Conservation (phyloP, 1,140 invertebrate genomes). For the Pseudomyrmex concolor region DNA sequence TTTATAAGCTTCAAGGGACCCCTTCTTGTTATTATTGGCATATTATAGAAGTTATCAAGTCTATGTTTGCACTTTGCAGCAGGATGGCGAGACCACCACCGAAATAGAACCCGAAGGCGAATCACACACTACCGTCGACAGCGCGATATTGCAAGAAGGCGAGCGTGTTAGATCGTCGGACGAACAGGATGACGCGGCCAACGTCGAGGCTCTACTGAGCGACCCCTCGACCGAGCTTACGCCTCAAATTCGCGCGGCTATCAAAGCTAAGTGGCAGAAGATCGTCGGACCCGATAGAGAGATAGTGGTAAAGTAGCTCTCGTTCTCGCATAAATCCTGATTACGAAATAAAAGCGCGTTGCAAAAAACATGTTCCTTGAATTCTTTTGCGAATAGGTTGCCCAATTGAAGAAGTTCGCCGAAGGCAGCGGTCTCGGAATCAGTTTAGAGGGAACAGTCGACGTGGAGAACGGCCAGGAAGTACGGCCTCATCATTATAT, state of each 20-base stretch:
- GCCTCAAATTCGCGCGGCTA: conserved; percentile 90
- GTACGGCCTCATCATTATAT: conserved; percentile 97
- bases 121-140: conserved; percentile 87
- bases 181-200: conserved; percentile 86
- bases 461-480: conserved; percentile 96
- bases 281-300: conserved; percentile 93
- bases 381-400: conserved; percentile 86
- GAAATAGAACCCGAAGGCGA: conserved; percentile 89
- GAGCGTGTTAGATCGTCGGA: conserved; percentile 85
- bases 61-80: neutral
- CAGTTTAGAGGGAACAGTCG: conserved; percentile 97
- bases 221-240: conserved; percentile 86
- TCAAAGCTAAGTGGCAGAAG: conserved; percentile 93
- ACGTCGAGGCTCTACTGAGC: conserved; percentile 85
- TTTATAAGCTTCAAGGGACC: too few relatives aligned
- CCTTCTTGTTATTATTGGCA: neutral
- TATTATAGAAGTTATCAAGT: conserved; percentile 7
- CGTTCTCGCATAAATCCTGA: neutral
- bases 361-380: neutral
- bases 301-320: conserved; percentile 89
- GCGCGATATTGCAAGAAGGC: conserved; percentile 86
- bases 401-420: conserved; percentile 93
- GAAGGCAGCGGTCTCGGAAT: conserved; percentile 97
- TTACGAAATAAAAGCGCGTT: neutral
- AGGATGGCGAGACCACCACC: conserved; percentile 86